Base-by-base conservation (phyloP, 2,113 vertebrate species). In the Nyctibius bracteatus region DNA sequence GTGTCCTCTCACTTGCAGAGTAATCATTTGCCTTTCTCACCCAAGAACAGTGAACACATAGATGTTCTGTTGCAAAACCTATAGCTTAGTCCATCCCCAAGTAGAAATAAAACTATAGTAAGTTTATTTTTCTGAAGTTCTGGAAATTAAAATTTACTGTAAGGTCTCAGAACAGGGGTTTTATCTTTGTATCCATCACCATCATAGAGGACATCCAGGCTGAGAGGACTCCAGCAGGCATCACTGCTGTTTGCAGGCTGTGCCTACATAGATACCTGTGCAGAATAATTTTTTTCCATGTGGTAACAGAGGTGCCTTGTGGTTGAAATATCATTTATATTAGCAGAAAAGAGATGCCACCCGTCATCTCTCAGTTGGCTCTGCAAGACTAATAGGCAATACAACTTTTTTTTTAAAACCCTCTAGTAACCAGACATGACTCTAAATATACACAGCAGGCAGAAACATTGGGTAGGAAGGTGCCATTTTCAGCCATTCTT, bases 401-500 rank as follows among this genome's bases (percentile, higher is more conserved):
- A 55, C 37, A 89, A 84, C 75, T 62, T 46, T 55, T 88, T 86
- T 92, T 86, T 61, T 13, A n/a, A n/a, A 92, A 90, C 47, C 49
- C 59, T 92, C 35, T 67, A 63, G 80, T 67, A 74, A 93, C 52
- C 67, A 96, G 75, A 41, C 37, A 61, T n/a, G 52, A 54, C 27
- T 96, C 94, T 94, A 94, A 93, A 93, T 65, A 81, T 88, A 93
- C 86, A 91, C 87, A 86, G 90, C 82, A 94, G 92, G 92, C 67
- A 89, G 90, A 93, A 88, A 49, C 72, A 68, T 8, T 75, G 93
- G 95, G 73, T 84, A 65, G 80, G 80, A 93, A 84, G 88, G 95
- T 93, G 88, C 68, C 47, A 62, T 91, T 96, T 96, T 65, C 92
- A 90, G 80, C 82, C 88, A 81, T 93, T 94, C 80, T 88, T 90